Percentiles rank a stretch among this genome's conserved stretches.
phyloP scores from a whole-genome alignment of 2,797 vertebrate species.

The Glossophaga mutica region DNA sequence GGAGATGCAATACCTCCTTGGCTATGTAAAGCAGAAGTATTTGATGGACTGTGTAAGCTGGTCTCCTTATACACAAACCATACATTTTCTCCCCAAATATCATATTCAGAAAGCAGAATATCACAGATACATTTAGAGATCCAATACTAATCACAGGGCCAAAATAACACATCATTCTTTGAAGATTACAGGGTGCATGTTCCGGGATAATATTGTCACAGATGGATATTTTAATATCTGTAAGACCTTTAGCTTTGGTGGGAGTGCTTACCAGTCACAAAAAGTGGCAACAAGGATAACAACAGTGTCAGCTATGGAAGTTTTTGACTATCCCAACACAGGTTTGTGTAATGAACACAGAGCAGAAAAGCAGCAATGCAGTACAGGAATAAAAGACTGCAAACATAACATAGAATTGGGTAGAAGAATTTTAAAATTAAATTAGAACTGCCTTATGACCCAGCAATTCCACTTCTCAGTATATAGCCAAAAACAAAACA shows the following conservation, averaged over 20 bases:
- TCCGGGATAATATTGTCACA: background rate
- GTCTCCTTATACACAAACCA: constrained; percentile 96
- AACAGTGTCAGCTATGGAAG: constrained; percentile 69
- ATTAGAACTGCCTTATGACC: background rate
- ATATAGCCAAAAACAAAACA: background rate
- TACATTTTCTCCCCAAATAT: constrained; percentile 90
- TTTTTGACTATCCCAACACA: constrained; percentile 77
- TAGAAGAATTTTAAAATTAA: constrained; percentile 74
- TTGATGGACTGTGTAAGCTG: constrained; percentile 84
- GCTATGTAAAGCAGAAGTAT: constrained; percentile 78
- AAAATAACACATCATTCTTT: background rate
- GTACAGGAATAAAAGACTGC: constrained; percentile 81
- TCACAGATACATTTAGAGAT: constrained; percentile 71
- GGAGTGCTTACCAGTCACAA: background rate
- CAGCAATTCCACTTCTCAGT: background rate
- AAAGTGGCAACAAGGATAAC: background rate
- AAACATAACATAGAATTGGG: constrained; percentile 81
- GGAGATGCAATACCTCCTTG: constrained; percentile 82
- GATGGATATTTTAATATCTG: background rate
- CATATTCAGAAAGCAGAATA: constrained; percentile 93
- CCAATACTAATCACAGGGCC: background rate
- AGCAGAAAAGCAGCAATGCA: constrained; percentile 80
- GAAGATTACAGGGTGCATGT: background rate
- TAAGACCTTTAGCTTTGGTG: background rate
- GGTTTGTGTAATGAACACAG: constrained; percentile 79